Base-by-base conservation (phyloP, 2,888 invertebrate species). In the Hypena proboscidalis region DNA sequence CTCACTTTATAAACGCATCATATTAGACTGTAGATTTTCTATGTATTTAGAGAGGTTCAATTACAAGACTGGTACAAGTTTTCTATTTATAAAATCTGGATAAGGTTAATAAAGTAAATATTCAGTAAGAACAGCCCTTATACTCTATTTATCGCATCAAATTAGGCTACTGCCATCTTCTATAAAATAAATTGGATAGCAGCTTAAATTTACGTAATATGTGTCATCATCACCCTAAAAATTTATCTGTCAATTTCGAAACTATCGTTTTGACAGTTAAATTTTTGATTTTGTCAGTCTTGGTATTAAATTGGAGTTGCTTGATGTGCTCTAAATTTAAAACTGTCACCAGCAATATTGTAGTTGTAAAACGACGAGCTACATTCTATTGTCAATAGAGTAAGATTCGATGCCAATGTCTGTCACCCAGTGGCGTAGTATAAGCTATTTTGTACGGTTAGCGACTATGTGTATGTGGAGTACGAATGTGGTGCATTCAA, bases 401-500 rank as follows among this genome's bases (percentile, higher is more conserved):
- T 46, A 50, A 54, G 22, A 40, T 50, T 36, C 48, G 27, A 58
- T 53, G 63, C 50, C 58, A 43, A 58, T 46, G 54, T 54, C 9
- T 33, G 41, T 42, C 49, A 57, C 53, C 7, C 44, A 43, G 53
- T 59, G 57, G 49, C 46, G 44, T 60, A 56, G 51, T 56, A 57
- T 63, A 64, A 48, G 61, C 64, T 58, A 60, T 75, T 77, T 79
- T 77, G 53, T 78, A 78, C 69, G 59, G 58, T 58, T 68, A 68
- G 67, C 55, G 70, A 69, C 68, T 63, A 69, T 44, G 52, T 71
- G 74, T 70, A 61, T 73, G 70, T 64, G 61, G 43, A 68, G 64
- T 70, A 67, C 61, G 61, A 56, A 59, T 46, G 70, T 74, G 81
- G 75, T 80, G 80, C 80, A 78, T 83, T 80, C 82, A 79, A 78